phyloP scores from a whole-genome alignment of 2,888 invertebrate genomes.

The Andrena marginata region DNA sequence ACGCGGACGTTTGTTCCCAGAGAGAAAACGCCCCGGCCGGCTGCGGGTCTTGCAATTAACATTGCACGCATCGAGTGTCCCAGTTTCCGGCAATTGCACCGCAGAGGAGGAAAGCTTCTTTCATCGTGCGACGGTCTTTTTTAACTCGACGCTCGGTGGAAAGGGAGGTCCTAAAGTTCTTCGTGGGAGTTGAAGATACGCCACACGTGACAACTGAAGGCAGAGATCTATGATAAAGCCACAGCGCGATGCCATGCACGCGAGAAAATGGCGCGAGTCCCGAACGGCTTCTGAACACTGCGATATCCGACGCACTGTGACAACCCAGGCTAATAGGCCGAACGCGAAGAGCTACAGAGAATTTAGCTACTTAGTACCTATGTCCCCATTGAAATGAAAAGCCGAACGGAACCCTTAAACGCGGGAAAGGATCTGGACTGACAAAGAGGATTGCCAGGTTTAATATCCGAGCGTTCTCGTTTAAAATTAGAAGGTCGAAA shows the following conservation, averaged over 20 bases:
- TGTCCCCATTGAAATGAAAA: conserved; percentile 19
- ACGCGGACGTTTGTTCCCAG: neutral
- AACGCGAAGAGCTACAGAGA: neutral
- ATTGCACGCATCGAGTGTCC: conserved; percentile 13
- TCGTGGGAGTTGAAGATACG: no score
- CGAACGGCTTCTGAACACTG: no score
- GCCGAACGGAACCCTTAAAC: neutral
- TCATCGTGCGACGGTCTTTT: neutral
- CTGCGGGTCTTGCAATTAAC: conserved; percentile 21
- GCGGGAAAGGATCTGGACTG: conserved; percentile 37
- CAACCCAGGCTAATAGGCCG: neutral
- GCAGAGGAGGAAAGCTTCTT: neutral
- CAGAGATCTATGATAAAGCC: no score
- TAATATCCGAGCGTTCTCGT: conserved; percentile 42
- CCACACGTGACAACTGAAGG: no score
- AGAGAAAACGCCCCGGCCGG: neutral
- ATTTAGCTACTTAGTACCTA: conserved; percentile 22
- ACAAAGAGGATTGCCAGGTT: conserved; percentile 42
- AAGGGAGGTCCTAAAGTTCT: no score
- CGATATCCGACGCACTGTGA: neutral
- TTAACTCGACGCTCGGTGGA: neutral
- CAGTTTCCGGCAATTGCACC: conserved; percentile 1
- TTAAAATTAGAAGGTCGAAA: conserved; percentile 45
- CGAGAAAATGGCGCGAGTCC: no score
- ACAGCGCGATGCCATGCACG: no score